A percentile compares a stretch with the other conserved stretches of the same genome.
These are phyloP conservation scores for Silurus lanzhouensis DNA, from an alignment of 2,797 vertebrate genomes.

Conservation along the genomic window DNA sequence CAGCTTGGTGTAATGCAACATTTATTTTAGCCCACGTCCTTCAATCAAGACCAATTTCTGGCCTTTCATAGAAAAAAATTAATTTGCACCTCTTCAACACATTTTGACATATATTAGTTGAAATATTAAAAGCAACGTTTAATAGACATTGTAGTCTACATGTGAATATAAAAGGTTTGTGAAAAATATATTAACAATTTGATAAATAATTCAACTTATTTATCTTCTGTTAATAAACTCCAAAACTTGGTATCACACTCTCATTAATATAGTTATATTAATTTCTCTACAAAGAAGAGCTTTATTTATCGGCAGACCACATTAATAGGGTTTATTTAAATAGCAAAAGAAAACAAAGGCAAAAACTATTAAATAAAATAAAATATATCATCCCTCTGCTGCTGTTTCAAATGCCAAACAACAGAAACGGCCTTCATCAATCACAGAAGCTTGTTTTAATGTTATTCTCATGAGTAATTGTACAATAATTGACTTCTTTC, in stretches of 20 bases:
- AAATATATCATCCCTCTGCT: background rate
- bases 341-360: background rate
- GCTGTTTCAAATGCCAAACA: background rate
- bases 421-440: conserved; percentile 11
- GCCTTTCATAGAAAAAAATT: no score
- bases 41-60: no score
- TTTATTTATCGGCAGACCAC: conserved; percentile 3
- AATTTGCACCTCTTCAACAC: no score
- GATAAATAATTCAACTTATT: no score
- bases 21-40: no score
- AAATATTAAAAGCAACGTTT: background rate
- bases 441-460: background rate
- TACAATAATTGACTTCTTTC: background rate
- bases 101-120: background rate
- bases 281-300: background rate
- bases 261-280: background rate
- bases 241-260: background rate
- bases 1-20: no score
- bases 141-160: background rate
- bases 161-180: background rate
- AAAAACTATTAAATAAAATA: background rate
- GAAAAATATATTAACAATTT: background rate
- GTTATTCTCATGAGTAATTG: background rate
- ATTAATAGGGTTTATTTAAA: background rate
- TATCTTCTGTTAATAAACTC: background rate